Percentiles rank a stretch among this genome's conserved stretches.
phyloP scores from a whole-genome alignment of 2,113 vertebrate genomes.

The Microcebus tavaratra region DNA sequence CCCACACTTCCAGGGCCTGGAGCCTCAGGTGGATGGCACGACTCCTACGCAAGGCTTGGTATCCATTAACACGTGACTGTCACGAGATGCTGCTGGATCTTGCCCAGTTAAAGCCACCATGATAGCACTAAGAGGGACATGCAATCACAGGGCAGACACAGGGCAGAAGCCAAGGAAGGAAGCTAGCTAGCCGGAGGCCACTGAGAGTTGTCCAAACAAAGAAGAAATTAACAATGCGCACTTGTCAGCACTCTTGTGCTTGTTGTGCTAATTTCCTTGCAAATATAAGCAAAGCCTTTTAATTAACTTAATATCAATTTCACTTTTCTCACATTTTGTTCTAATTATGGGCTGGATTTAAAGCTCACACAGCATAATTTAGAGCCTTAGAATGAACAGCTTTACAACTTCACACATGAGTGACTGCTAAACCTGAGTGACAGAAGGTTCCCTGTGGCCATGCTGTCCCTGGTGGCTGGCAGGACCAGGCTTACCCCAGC shows the following conservation, averaged over 20 bases:
- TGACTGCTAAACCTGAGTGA: neutral
- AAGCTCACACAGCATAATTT: constrained; percentile 69
- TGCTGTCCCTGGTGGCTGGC: neutral
- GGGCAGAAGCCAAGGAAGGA: neutral
- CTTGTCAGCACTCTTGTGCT: constrained; percentile 51
- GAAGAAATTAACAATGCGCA: constrained; percentile 32
- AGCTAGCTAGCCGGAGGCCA: neutral
- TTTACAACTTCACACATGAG: constrained; percentile 46
- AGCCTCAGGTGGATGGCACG: fast-evolving
- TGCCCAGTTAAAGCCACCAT: neutral
- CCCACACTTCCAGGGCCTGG: neutral
- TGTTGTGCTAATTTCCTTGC: constrained; percentile 64
- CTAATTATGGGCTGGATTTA: constrained; percentile 73
- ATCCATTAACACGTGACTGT: neutral
- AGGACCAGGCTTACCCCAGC: neutral
- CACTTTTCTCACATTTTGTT: constrained; percentile 74
- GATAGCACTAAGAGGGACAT: neutral
- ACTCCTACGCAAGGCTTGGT: neutral
- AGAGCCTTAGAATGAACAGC: constrained; percentile 56
- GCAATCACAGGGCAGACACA: fast-evolving
- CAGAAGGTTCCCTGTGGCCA: neutral
- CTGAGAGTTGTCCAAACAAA: neutral
- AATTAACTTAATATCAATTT: constrained; percentile 80
- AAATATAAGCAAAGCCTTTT: constrained; percentile 76
- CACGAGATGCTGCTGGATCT: neutral